Evolutionary conservation across 2,888 invertebrate species (phyloP), one percentile per base, ranked within the genome.

Genomic region (Drosophila anomalata): DNA sequence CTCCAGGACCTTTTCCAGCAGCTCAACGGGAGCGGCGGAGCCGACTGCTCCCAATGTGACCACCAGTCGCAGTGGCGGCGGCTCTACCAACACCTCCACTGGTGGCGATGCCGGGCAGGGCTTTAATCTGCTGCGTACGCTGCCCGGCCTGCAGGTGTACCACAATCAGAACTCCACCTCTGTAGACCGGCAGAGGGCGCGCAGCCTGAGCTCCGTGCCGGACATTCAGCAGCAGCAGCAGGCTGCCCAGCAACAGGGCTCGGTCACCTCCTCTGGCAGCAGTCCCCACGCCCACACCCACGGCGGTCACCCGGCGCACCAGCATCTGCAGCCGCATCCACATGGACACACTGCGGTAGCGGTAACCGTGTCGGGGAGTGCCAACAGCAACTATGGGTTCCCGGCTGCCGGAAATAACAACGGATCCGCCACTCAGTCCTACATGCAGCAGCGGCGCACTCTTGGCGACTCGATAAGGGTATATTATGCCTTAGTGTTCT

Each of bases 151-250:
- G 82, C 94, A 95, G 89, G 94, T 95, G 91, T 87, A 88, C 66
- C 89, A 89, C 41, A 80, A 87, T 54, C 93, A 95, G 53, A 89
- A 90, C 60, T 86, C 79, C 26, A 88, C 88, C 5, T 79, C 90
- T 51, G 95, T 94, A 89, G 96, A 96, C 90, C 93, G 97, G 77
- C 96, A 97, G 92, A 93, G 97, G 77, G 96, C 97, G 53, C 93
- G 96, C 73, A 96, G 96, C 36, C 92, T 97, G 79, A 96, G 96
- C 60, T 96, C 96, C 62, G 96, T 97, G 76, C 96, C 96, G 14
- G 96, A 96, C 90, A 93, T 96, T 77, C 93, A 91, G 29, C 89
- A 89, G 41, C 83, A 82, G n/a, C 83, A 41, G 36, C 89, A 89
- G 53, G 82, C 84, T 31, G 82, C 80, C 3, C 87, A 85, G 14